phyloP scores from a whole-genome alignment of 2,888 invertebrate genomes.

The Ypsolopha sequella region DNA sequence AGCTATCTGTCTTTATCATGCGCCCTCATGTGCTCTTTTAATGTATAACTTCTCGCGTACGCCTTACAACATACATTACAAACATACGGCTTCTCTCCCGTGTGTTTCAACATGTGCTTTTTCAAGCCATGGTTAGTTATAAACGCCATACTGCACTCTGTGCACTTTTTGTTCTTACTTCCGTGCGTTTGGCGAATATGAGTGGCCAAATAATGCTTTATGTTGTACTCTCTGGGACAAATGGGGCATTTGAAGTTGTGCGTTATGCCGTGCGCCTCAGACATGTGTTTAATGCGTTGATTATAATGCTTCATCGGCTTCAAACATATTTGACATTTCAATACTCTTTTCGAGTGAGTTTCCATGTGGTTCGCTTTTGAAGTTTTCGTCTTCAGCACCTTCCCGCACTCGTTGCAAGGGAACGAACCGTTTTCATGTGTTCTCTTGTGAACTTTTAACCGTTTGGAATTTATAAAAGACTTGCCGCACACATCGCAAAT shows the following conservation, averaged over 20 bases:
- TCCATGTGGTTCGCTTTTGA: slow-evolving; percentile 50
- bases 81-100: slow-evolving; percentile 41
- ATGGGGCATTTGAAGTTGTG: slow-evolving; percentile 47
- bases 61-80: slow-evolving; percentile 45
- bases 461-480: slow-evolving; percentile 56
- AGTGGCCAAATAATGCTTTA: slow-evolving; percentile 54
- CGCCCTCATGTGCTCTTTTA: slow-evolving; percentile 33
- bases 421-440: slow-evolving; percentile 55
- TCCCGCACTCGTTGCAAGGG: slow-evolving; percentile 43
- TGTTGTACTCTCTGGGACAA: slow-evolving; percentile 42
- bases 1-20: slow-evolving; percentile 19
- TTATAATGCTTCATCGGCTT: slow-evolving; percentile 58
- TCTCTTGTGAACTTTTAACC: slow-evolving; percentile 58
- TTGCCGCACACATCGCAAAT: slow-evolving; percentile 65
- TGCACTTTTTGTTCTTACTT: slow-evolving; percentile 54
- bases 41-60: slow-evolving; percentile 31
- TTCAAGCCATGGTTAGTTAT: slow-evolving; percentile 56
- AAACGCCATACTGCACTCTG: slow-evolving; percentile 59
- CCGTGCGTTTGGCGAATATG: slow-evolving; percentile 53
- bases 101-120: slow-evolving; percentile 56
- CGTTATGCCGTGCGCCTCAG: slow-evolving; percentile 44
- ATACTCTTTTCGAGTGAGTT: slow-evolving; percentile 40
- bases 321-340: slow-evolving; percentile 50
- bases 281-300: slow-evolving; percentile 56
- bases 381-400: slow-evolving; percentile 42